These are phyloP conservation scores for Pseudorhiza aurosa DNA, from an alignment of 30 jellyfish, hydroid and myxozoan species.

Conservation along the genomic window DNA sequence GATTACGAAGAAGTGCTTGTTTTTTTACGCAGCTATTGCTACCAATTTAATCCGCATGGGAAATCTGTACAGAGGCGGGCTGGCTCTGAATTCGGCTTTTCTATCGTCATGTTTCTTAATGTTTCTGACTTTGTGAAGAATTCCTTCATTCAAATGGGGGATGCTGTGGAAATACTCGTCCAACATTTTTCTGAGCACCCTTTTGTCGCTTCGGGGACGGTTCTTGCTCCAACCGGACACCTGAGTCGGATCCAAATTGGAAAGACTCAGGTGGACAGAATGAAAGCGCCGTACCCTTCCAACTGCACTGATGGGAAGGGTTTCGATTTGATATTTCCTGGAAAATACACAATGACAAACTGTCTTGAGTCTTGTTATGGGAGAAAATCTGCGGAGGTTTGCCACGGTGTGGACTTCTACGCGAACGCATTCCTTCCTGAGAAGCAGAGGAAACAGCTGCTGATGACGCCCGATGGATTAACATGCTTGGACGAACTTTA, in stretches of 20 bases:
- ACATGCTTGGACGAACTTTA: conserved; percentile 2
- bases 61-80: conserved; percentile 17
- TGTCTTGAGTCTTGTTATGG: conserved; percentile 57
- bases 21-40: conserved; percentile 18
- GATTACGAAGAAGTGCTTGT: conserved; percentile 25
- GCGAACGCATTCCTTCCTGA: conserved; percentile 26
- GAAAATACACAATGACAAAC: conserved; percentile 26
- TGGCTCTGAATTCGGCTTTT: conserved; percentile 28
- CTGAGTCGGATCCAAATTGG: conserved; percentile 24
- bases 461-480: not conserved
- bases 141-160: not conserved
- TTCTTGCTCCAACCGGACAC: conserved; percentile 32
- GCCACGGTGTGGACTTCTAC: conserved; percentile 4
- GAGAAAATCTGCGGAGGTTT: not conserved
- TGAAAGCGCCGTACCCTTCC: conserved; percentile 46
- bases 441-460: not conserved
- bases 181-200: conserved; percentile 53
- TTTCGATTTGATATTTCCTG: conserved; percentile 16
- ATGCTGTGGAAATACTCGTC: conserved; percentile 27
- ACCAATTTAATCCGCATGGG: conserved; percentile 42
- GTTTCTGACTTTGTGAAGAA: conserved; percentile 4
- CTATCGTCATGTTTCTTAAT: conserved; percentile 13
- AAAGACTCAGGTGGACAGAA: not conserved
- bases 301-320: conserved; percentile 40
- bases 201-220: conserved; percentile 15